Percentiles rank a stretch among this genome's conserved stretches.
Conservation (phyloP, 2,888 invertebrate species). For the Machimus atricapillus region DNA sequence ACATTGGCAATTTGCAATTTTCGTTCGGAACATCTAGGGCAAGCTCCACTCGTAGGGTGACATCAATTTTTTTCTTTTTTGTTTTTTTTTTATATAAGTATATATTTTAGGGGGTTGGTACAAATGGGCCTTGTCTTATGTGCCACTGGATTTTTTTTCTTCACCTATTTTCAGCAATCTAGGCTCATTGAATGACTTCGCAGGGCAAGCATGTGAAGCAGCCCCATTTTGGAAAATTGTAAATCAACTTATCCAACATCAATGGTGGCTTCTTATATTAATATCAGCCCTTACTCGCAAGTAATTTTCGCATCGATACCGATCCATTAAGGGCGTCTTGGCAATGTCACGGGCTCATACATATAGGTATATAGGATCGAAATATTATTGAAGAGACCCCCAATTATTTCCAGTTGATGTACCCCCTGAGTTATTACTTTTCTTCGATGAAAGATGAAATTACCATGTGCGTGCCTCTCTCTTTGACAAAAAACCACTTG, state of each 20-base stretch:
- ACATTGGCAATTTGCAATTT: not conserved
- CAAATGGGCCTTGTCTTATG: not conserved
- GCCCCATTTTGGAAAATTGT: not conserved
- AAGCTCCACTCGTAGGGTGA: not conserved
- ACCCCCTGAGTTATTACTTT: not conserved
- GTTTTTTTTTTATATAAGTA: not conserved
- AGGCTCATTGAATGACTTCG: not conserved
- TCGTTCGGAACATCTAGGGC: not conserved
- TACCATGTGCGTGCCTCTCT: not conserved
- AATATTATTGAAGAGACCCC: not conserved
- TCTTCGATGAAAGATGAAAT: not conserved
- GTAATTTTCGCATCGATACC: conserved; percentile 26
- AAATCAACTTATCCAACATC: conserved; percentile 1
- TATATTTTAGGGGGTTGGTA: not conserved
- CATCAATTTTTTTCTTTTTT: not conserved
- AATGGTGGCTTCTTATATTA: not conserved
- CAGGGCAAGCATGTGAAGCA: not conserved
- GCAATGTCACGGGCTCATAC: not conserved
- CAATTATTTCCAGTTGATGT: not conserved
- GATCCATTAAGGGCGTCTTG: not conserved
- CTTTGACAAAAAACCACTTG: not conserved
- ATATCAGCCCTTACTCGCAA: not conserved
- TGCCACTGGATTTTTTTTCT: not conserved
- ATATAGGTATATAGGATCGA: not conserved
- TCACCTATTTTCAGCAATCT: not conserved